Evolutionary conservation across 2,888 invertebrate genomes (phyloP).

Genomic region (Phorcus lineatus): DNA sequence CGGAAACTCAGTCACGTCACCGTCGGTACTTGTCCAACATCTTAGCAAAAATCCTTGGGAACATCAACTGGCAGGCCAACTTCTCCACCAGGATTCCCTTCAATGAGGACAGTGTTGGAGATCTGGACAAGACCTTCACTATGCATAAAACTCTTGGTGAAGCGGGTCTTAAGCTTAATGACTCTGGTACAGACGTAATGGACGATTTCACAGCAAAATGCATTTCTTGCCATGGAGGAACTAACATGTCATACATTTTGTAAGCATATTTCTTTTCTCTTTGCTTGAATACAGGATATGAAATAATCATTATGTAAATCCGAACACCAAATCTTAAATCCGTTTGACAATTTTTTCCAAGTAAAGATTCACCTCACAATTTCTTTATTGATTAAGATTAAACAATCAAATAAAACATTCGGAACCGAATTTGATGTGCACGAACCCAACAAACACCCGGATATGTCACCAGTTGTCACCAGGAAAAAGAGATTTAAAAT

Average conservation of each 20-base stretch:
- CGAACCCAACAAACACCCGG: no score
- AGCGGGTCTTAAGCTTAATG: background rate
- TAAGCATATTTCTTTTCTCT: no score
- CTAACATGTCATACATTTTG: constrained; percentile 1
- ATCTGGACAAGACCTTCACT: background rate
- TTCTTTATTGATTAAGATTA: no score
- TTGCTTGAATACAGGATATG: no score
- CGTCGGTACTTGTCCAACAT: constrained; percentile 41
- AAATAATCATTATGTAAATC: no score
- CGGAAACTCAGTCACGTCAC: constrained; percentile 30
- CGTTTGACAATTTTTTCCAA: no score
- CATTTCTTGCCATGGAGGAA: background rate
- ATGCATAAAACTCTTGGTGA: background rate
- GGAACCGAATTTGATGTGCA: no score
- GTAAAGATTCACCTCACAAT: no score
- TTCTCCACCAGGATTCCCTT: constrained; percentile 29
- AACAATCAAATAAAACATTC: no score
- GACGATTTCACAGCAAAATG: background rate
- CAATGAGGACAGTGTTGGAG: background rate
- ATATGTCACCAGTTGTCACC: no score
- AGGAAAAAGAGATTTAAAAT: no score
- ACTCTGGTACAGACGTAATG: background rate
- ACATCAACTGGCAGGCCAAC: constrained; percentile 41
- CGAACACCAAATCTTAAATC: no score
- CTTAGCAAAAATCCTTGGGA: constrained; percentile 37